A percentile compares a stretch with the other conserved stretches of the same genome.
phyloP scores from a whole-genome alignment of 2,113 vertebrate genomes.

The Syngnathus typhle region DNA sequence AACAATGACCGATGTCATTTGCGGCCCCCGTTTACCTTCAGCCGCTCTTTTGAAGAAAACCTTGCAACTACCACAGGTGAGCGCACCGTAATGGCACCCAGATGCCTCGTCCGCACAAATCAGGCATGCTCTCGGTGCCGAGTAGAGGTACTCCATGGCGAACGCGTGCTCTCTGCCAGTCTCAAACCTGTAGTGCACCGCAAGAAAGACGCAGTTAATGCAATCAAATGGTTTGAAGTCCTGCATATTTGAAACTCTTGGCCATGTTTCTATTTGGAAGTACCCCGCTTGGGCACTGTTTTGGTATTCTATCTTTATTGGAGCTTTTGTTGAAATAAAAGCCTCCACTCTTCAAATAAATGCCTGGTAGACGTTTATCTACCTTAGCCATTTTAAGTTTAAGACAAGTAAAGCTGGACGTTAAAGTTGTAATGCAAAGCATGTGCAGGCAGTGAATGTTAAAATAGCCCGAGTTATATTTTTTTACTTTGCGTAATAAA shows the following conservation, averaged over 20 bases:
- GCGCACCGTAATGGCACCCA: constrained; percentile 94
- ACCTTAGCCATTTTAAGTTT: no score
- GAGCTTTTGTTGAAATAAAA: no score
- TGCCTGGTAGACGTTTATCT: no score
- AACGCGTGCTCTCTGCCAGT: constrained; percentile 80
- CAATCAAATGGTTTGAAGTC: background rate
- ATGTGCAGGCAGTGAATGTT: background rate
- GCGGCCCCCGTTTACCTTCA: constrained; percentile 78
- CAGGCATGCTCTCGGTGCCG: constrained; percentile 90
- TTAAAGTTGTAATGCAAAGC: background rate
- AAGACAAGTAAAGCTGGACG: no score
- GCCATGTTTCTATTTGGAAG: no score
- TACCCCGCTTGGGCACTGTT: no score
- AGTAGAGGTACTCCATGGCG: constrained; percentile 95
- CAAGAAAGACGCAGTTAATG: background rate
- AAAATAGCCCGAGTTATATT: background rate
- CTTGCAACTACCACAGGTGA: constrained; percentile 98
- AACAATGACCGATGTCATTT: background rate
- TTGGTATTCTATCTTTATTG: no score
- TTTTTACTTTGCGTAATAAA: background rate
- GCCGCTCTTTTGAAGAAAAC: constrained; percentile 98
- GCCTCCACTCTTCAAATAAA: no score
- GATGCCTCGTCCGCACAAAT: constrained; percentile 97
- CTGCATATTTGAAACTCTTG: no score
- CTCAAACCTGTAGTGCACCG: constrained; percentile 76